Evolutionary conservation across 2,113 vertebrate genomes (phyloP).

Genomic region (Aphelocoma coerulescens): DNA sequence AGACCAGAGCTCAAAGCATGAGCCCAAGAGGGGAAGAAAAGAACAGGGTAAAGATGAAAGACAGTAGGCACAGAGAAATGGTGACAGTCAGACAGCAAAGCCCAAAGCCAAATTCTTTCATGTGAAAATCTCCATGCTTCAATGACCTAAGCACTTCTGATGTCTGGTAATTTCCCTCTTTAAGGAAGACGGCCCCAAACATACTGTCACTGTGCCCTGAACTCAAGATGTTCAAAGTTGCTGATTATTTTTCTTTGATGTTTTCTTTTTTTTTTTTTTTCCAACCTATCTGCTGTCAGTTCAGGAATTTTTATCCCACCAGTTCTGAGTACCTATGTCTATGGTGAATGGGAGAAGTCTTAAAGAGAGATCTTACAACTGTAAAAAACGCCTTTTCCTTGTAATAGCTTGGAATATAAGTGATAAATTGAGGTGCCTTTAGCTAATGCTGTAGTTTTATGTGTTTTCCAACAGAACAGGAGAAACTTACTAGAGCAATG

Average conservation of each 20-base stretch:
- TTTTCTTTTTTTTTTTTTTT: background rate
- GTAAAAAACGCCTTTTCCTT: background rate
- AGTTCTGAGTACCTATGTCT: background rate
- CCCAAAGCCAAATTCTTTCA: background rate
- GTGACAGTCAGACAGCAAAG: background rate
- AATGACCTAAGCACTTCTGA: background rate
- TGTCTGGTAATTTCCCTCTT: background rate
- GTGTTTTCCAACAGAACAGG: background rate
- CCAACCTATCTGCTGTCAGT: background rate
- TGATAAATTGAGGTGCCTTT: constrained; percentile 13
- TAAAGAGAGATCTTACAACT: background rate
- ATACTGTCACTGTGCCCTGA: background rate
- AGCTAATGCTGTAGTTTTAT: background rate
- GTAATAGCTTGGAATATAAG: background rate
- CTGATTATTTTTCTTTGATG: background rate
- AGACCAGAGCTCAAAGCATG: background rate
- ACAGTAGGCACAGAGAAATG: background rate
- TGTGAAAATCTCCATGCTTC: background rate
- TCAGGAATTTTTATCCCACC: background rate
- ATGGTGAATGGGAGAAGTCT: background rate
- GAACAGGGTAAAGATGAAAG: background rate
- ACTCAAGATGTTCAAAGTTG: background rate
- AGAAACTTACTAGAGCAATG: background rate
- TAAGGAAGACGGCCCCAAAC: background rate
- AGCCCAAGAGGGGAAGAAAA: background rate